Conservation (phyloP, 2,797 vertebrate genomes). For the Tangara arthus region DNA sequence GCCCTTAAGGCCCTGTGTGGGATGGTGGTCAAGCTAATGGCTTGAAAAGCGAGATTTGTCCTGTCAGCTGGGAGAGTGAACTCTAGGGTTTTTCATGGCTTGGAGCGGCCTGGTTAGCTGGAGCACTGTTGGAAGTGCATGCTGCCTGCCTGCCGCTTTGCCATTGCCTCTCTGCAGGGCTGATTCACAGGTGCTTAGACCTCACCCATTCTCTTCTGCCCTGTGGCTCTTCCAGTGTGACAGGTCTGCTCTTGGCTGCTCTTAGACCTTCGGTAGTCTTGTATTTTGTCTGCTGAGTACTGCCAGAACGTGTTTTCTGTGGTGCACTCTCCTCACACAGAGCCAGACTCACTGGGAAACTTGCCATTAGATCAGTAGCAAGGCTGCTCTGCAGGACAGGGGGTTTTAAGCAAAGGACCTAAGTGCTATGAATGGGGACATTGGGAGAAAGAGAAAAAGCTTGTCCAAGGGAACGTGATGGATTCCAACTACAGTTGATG, state of each 20-base stretch:
- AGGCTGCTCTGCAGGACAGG: background rate
- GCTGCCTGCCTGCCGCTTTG: background rate
- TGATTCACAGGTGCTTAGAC: background rate
- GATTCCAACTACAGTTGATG: background rate
- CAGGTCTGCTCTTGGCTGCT: background rate
- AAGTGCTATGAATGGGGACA: background rate
- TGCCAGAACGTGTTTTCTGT: background rate
- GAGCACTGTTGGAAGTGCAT: background rate
- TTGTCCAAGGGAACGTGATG: background rate
- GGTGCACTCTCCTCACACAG: background rate
- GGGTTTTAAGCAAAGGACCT: background rate
- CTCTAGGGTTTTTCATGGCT: background rate
- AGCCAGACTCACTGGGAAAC: background rate
- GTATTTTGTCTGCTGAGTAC: background rate
- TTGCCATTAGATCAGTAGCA: background rate
- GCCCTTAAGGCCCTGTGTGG: background rate
- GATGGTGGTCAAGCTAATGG: background rate
- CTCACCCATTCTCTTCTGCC: background rate
- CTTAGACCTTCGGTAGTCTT: background rate
- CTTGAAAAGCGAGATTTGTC: background rate
- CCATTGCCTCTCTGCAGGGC: background rate
- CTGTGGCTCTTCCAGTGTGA: background rate
- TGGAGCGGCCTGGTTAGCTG: background rate
- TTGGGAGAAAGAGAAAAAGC: background rate
- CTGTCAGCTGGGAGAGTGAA: background rate